Conservation (phyloP, 2,797 vertebrate genomes). For the Chanos chanos region DNA sequence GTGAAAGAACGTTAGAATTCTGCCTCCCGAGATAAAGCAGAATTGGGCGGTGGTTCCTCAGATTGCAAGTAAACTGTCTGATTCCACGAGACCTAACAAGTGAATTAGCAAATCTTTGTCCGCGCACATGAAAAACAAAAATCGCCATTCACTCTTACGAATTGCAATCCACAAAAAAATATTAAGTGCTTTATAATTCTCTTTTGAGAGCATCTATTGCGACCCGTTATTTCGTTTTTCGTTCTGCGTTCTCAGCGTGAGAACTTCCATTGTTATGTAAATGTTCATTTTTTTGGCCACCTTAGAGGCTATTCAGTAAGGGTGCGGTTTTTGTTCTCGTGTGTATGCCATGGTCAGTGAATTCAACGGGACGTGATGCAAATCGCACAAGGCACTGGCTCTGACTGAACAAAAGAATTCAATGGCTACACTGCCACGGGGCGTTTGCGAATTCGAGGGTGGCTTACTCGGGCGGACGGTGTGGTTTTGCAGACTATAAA, state of each 20-base stretch:
- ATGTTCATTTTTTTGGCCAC: slow-evolving; percentile 58
- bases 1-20: slow-evolving; percentile 16
- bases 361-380: slow-evolving; percentile 47
- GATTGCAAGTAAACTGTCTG: slow-evolving; percentile 25
- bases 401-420: slow-evolving; percentile 61
- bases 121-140: slow-evolving; percentile 39
- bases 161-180: too few species aligned
- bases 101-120: slow-evolving; percentile 50
- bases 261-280: slow-evolving; percentile 64
- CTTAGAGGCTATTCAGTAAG: slow-evolving; percentile 46
- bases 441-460: slow-evolving; percentile 5
- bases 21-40: slow-evolving; percentile 22
- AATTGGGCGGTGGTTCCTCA: slow-evolving; percentile 70
- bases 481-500: neutral
- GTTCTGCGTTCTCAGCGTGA: slow-evolving; percentile 26
- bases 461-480: slow-evolving; percentile 26
- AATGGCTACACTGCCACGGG: slow-evolving; percentile 14
- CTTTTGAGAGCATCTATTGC: too few species aligned
- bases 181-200: too few species aligned
- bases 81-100: slow-evolving; percentile 42
- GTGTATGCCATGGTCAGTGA: slow-evolving; percentile 41
- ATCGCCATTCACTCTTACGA: neutral
- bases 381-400: slow-evolving; percentile 28
- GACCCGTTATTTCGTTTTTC: neutral
- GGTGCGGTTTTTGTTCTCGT: slow-evolving; percentile 41